Percentiles rank a stretch among this genome's conserved stretches.
Conservation (phyloP, 2,888 invertebrate genomes). For the Rhagonycha fulva region DNA sequence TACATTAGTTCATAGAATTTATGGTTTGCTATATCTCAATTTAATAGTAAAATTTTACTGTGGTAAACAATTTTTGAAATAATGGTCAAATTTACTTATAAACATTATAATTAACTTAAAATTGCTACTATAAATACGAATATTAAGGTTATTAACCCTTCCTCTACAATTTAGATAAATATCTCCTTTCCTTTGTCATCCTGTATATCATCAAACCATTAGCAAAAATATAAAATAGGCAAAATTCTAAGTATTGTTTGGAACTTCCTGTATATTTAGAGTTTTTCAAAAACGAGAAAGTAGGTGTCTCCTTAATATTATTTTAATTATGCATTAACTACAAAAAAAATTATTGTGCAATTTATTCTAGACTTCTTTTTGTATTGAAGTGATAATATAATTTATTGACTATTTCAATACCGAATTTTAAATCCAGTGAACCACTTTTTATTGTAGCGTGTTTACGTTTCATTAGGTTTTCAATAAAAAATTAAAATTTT, state of each 20-base stretch:
- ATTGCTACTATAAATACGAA: background rate
- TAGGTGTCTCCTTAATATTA: background rate
- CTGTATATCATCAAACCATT: background rate
- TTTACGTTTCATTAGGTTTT: background rate
- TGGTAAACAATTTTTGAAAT: background rate
- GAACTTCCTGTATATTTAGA: background rate
- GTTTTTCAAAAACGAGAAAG: background rate
- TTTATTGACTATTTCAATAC: background rate
- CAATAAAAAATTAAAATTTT: background rate
- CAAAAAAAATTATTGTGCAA: background rate
- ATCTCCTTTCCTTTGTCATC: background rate
- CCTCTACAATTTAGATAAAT: slow-evolving; percentile 2
- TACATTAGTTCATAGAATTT: background rate
- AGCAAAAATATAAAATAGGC: background rate
- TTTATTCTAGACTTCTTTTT: background rate
- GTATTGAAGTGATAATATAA: background rate
- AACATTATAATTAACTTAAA: background rate
- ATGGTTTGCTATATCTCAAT: background rate
- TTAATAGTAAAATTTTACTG: background rate
- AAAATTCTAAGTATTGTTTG: background rate
- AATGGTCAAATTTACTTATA: background rate
- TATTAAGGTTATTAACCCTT: slow-evolving; percentile 1
- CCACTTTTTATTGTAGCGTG: background rate
- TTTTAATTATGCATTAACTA: background rate
- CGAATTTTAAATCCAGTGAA: background rate